Conservation (phyloP, 2,888 invertebrate species). For the Andrena camellia region DNA sequence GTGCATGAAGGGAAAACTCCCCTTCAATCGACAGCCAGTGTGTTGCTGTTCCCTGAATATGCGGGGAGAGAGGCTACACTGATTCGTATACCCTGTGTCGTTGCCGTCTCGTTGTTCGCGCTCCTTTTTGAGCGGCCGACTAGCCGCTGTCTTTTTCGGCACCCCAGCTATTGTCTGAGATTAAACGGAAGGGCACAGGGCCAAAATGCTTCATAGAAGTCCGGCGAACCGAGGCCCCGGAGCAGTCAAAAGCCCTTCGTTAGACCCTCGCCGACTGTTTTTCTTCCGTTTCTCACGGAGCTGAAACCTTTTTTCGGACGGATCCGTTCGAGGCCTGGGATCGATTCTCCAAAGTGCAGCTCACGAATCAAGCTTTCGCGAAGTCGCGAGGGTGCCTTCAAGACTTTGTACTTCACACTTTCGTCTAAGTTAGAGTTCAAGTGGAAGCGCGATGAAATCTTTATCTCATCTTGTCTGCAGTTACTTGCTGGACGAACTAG, state of each 20-base stretch:
- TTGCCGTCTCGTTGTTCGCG: conserved; percentile 28
- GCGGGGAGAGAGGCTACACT: not conserved
- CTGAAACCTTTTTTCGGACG: not conserved
- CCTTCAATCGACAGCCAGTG: conserved; percentile 55
- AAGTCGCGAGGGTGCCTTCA: not conserved
- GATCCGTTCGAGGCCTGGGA: conserved; percentile 8
- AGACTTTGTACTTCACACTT: not conserved
- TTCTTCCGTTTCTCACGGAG: conserved; percentile 17
- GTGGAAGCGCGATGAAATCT: conserved; percentile 25
- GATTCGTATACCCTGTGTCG: conserved; percentile 33
- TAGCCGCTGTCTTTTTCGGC: conserved; percentile 42
- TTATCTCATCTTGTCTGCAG: conserved; percentile 2
- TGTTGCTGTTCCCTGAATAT: conserved; percentile 10
- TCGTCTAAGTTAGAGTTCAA: conserved; percentile 1
- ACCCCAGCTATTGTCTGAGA: conserved; percentile 60
- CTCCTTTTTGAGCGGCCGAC: conserved; percentile 31
- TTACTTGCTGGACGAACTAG: not conserved
- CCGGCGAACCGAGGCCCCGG: conserved; percentile 37
- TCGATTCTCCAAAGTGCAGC: conserved; percentile 26
- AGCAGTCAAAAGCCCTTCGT: conserved; percentile 55
- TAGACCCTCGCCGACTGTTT: conserved; percentile 32
- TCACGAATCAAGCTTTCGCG: conserved; percentile 27
- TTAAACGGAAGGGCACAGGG: conserved; percentile 62
- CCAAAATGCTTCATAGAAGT: conserved; percentile 53
- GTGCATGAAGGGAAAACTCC: conserved; percentile 43